phyloP scores from a whole-genome alignment of 2,113 vertebrate species.

The Lepidothrix coronata region DNA sequence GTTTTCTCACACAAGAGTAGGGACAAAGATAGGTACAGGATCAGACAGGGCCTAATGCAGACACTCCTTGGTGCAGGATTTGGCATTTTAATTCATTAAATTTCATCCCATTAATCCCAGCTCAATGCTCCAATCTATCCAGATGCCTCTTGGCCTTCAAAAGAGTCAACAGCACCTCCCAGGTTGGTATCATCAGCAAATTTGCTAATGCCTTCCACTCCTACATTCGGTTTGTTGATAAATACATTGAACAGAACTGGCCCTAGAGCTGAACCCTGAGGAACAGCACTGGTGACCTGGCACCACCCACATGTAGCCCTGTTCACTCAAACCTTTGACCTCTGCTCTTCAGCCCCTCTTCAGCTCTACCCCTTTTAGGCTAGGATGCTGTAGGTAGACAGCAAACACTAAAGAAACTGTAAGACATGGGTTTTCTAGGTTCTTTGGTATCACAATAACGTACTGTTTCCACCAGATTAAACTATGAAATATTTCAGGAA shows the following conservation, averaged over 20 bases:
- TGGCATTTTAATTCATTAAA: neutral
- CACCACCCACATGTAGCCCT: neutral
- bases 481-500: neutral
- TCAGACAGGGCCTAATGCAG: neutral
- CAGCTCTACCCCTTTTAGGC: neutral
- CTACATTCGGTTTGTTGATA: neutral
- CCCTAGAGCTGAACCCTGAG: neutral
- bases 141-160: neutral
- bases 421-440: neutral
- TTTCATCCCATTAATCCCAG: neutral
- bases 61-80: neutral
- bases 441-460: neutral
- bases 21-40: neutral
- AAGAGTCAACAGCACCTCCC: neutral
- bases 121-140: neutral
- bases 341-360: neutral
- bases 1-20: neutral
- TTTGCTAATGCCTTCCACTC: neutral
- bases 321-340: neutral
- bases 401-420: neutral
- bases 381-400: neutral
- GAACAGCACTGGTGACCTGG: fast-evolving
- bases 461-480: neutral
- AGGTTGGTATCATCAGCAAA: neutral
- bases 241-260: neutral